Conservation (phyloP, 2,797 vertebrate species). For the Coracias cyanogaster region DNA sequence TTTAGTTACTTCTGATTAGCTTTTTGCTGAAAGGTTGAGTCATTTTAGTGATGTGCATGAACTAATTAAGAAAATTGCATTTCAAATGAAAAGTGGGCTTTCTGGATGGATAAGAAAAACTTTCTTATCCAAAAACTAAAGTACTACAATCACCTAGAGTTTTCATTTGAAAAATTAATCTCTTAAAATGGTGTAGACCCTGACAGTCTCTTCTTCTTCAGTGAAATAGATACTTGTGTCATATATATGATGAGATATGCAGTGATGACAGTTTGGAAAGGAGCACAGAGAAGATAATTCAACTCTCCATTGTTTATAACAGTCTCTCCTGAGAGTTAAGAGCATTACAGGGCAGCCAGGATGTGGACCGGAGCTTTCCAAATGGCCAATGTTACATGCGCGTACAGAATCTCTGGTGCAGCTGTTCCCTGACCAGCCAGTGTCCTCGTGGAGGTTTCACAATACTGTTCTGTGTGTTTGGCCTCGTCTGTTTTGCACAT, state of each 20-base stretch:
- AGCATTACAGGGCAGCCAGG: background rate
- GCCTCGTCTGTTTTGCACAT: slow-evolving; percentile 30
- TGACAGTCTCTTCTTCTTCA: background rate
- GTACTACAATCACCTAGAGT: background rate
- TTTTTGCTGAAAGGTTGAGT: background rate
- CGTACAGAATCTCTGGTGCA: slow-evolving; percentile 18
- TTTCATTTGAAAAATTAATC: background rate
- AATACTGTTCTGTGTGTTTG: background rate
- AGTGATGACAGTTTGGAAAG: background rate
- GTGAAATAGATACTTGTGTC: background rate
- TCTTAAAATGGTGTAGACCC: background rate
- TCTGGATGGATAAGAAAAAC: background rate
- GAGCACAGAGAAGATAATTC: background rate
- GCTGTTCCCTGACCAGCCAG: slow-evolving; percentile 17
- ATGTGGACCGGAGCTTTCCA: background rate
- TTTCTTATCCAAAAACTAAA: background rate
- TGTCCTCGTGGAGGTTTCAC: background rate
- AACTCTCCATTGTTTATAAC: background rate
- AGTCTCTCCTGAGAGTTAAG: background rate
- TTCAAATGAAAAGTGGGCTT: background rate
- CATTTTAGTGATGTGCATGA: background rate
- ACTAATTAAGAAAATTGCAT: background rate
- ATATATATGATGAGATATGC: background rate
- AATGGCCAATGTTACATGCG: background rate
- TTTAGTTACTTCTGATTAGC: background rate